A percentile compares a stretch with the other conserved stretches of the same genome.
Conservation (phyloP, 2,113 vertebrate species). For the Podiceps cristatus region DNA sequence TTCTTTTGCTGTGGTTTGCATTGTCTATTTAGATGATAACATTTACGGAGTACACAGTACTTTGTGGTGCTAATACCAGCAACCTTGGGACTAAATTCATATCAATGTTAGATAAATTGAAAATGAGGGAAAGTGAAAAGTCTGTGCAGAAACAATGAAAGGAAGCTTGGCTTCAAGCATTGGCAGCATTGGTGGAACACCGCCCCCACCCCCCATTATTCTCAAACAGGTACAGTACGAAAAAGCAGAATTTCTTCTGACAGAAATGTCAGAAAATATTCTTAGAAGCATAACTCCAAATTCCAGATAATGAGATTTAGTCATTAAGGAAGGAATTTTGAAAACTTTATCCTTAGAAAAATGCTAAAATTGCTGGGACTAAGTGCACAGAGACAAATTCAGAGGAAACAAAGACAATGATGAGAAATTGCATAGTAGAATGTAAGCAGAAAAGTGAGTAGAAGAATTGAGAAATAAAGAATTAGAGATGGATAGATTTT, state of each 20-base stretch:
- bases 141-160: background rate
- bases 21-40: background rate
- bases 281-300: background rate
- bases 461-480: background rate
- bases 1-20: background rate
- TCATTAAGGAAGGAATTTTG: background rate
- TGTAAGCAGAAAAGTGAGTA: background rate
- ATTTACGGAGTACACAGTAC: background rate
- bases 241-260: background rate
- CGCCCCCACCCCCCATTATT: accelerated
- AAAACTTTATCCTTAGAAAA: background rate
- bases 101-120: background rate
- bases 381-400: background rate
- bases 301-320: background rate
- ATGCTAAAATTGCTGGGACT: background rate
- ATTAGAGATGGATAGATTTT: background rate
- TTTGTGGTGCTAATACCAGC: background rate
- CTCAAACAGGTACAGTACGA: background rate
- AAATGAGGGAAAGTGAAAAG: background rate
- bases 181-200: background rate
- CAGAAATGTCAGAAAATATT: background rate
- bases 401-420: background rate
- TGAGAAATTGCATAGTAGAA: background rate
- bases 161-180: background rate
- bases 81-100: background rate